Percentiles rank a stretch among this genome's conserved stretches.
These are phyloP conservation scores for Pogonocichla stellata DNA, from an alignment of 2,113 vertebrate species.

Conservation along the genomic window DNA sequence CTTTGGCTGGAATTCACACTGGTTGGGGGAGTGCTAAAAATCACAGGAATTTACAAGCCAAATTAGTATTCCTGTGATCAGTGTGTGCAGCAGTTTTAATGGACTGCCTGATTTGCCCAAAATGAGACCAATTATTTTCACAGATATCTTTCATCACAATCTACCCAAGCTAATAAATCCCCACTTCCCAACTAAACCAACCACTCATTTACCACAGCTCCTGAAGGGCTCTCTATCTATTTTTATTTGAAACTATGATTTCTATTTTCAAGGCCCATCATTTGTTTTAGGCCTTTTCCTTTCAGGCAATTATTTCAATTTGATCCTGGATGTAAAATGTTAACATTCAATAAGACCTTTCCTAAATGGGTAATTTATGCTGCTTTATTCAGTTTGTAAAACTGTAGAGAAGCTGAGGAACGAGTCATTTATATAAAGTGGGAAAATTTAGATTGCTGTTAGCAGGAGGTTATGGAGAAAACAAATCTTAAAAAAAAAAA, in stretches of 20 bases:
- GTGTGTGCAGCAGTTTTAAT: background rate
- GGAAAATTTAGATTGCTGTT: background rate
- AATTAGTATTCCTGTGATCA: background rate
- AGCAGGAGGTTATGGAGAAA: background rate
- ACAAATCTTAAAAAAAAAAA: background rate
- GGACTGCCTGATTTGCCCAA: background rate
- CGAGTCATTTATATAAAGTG: background rate
- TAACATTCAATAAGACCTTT: background rate
- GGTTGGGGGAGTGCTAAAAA: background rate
- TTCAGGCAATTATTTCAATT: conserved; percentile 28
- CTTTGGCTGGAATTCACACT: background rate
- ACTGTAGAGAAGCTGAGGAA: background rate
- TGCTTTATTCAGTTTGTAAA: background rate
- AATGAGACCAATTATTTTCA: conserved; percentile 47
- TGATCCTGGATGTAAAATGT: background rate
- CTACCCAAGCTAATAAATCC: conserved; percentile 24
- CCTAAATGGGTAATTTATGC: background rate
- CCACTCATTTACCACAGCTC: background rate
- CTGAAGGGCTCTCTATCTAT: background rate
- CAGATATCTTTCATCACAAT: background rate
- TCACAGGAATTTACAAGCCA: background rate
- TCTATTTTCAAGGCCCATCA: background rate
- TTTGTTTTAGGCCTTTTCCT: background rate
- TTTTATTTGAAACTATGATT: conserved; percentile 35
- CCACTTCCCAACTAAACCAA: background rate